Conservation (phyloP, 1,140 invertebrate genomes). For the Acyrthosiphon pisum region DNA sequence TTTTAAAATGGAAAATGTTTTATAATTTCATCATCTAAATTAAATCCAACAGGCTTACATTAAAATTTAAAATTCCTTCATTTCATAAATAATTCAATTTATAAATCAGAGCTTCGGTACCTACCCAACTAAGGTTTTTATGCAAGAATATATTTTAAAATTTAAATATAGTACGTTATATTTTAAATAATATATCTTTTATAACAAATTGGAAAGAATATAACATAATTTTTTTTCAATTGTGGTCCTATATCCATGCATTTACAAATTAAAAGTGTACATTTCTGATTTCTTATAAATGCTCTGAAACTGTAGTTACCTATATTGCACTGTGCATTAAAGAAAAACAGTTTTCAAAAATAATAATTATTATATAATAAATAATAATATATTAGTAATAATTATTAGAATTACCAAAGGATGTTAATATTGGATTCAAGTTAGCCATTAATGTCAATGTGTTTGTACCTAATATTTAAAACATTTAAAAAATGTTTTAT, state of each 20-base stretch:
- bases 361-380: no score
- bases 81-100: neutral
- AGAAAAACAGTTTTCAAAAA: neutral
- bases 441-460: neutral
- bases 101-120: neutral
- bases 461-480: neutral
- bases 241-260: neutral
- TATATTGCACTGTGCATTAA: neutral
- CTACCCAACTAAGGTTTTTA: neutral
- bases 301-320: neutral
- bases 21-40: slow-evolving; percentile 6
- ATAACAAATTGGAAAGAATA: neutral
- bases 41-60: neutral
- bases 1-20: neutral
- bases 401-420: neutral
- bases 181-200: no score
- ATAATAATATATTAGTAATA: neutral
- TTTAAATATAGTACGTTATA: neutral
- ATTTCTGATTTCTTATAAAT: neutral
- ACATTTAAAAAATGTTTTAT: neutral
- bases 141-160: neutral
- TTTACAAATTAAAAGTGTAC: neutral
- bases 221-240: neutral
- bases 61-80: neutral
- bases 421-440: neutral